These are phyloP conservation scores for Octodonta nipae DNA, from an alignment of 2,888 invertebrate species.

Conservation along the genomic window DNA sequence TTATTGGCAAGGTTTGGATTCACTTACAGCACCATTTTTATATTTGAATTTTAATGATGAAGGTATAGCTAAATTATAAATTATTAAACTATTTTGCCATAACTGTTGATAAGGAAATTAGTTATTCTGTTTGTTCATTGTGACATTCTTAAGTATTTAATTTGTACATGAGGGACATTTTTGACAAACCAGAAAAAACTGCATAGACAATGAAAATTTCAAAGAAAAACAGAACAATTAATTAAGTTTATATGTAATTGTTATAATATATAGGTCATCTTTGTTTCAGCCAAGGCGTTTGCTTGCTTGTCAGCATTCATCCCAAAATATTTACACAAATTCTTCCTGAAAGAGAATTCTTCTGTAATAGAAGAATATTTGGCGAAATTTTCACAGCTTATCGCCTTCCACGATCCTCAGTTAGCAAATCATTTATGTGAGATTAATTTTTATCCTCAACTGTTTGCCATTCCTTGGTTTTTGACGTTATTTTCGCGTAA, in stretches of 20 bases:
- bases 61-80: constrained; percentile 49
- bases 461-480: constrained; percentile 99
- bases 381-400: constrained; percentile 89
- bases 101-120: too few species aligned
- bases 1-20: constrained; percentile 99
- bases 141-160: too few species aligned
- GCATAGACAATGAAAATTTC: background rate
- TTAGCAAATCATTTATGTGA: constrained; percentile 80
- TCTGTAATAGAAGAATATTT: constrained; percentile 93
- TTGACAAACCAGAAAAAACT: too few species aligned
- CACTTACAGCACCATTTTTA: constrained; percentile 91
- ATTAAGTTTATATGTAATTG: background rate
- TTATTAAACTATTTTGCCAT: background rate
- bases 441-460: constrained; percentile 90
- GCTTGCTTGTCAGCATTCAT: constrained; percentile 91
- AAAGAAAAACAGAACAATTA: background rate
- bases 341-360: constrained; percentile 94
- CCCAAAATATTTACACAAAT: constrained; percentile 89
- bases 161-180: too few species aligned
- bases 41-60: constrained; percentile 94
- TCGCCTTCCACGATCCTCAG: constrained; percentile 88
- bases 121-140: too few species aligned
- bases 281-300: constrained; percentile 76
- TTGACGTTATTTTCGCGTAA: constrained; percentile 96
- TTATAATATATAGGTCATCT: background rate